Percentiles rank a stretch among this genome's conserved stretches.
phyloP scores from a whole-genome alignment of 2,888 invertebrate genomes.

The Chloroclystis v-ata region DNA sequence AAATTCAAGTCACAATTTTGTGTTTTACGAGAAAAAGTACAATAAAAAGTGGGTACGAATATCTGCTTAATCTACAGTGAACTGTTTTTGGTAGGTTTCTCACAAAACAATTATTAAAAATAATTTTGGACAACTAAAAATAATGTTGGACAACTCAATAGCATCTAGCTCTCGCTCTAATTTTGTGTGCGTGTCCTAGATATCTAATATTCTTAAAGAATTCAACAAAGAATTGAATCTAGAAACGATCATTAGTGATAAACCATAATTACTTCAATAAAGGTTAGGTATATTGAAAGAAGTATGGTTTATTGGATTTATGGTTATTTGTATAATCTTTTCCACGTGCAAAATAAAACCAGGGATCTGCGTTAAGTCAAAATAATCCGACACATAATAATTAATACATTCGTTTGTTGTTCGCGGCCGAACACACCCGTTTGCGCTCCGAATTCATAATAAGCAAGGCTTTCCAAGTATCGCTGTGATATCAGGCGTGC shows the following conservation, averaged over 20 bases:
- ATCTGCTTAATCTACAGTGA: background rate
- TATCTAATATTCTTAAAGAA: no score
- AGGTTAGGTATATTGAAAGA: no score
- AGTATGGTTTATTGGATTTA: no score
- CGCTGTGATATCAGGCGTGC: constrained; percentile 71
- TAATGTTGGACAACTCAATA: no score
- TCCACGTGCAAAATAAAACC: constrained; percentile 47
- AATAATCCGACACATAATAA: constrained; percentile 70
- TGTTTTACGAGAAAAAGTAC: constrained; percentile 6
- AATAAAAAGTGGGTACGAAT: background rate
- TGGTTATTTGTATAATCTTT: constrained; percentile 12
- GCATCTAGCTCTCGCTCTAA: no score
- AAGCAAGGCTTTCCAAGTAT: constrained; percentile 71
- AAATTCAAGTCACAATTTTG: constrained; percentile 12
- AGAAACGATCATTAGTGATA: no score
- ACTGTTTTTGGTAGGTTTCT: no score
- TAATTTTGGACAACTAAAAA: no score
- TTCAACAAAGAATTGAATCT: no score
- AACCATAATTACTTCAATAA: no score
- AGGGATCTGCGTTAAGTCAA: constrained; percentile 53
- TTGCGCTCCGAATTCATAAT: constrained; percentile 73
- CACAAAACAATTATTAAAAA: no score
- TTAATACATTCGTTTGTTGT: constrained; percentile 75
- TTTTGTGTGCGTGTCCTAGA: no score
- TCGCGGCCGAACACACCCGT: constrained; percentile 55